Base-by-base conservation (phyloP, 2,113 vertebrate species). In the Montifringilla adamsi region DNA sequence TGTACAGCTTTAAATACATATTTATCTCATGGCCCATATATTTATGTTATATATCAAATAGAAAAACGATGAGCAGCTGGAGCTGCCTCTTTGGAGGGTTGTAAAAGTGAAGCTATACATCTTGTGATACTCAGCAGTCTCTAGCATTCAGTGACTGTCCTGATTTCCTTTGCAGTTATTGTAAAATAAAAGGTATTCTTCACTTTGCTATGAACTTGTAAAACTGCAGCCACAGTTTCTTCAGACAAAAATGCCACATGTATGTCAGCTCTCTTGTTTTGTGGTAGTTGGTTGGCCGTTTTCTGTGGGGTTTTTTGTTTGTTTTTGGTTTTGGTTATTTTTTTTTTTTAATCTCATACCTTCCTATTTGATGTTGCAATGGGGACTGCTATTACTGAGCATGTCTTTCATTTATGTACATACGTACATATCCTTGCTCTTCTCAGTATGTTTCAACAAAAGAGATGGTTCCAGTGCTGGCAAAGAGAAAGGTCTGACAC, bases 61-160 rank as follows among this genome's bases (percentile, higher is more conserved):
- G 59, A 79, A 88, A 92, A 89, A 72, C 0, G 2, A 23, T 20
- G 21, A 87, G 33, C 53, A 89, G 74, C 66, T 92, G 76, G 56
- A 93, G 21, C 10, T 87, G 49, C 37, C 53, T 94, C 30, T 88
- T 69, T 62, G 13, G 12, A 55, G 15, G 11, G 5, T 10, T 52
- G 41, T 58, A 50, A 64, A 92, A 89, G 30, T 12, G n/a, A 73
- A 79, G 66, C 21, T 52, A 4, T 64, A 18, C 13, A 33, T 93
- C 59, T 79, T 59, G 67, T 70, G 26, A 11, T 76, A 50, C 58
- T 46, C 4, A 1, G 13, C 66, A 41, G 18, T 69, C 70, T 82
- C 62, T 59, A 53, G 37, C 0, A 0, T 46, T 33, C 55, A 60
- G 33, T 0, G 3, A 43, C 20, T 64, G 18, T 47, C 9, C 53